These are phyloP conservation scores for Chitala chitala DNA, from an alignment of 2,113 vertebrate genomes.

Conservation along the genomic window DNA sequence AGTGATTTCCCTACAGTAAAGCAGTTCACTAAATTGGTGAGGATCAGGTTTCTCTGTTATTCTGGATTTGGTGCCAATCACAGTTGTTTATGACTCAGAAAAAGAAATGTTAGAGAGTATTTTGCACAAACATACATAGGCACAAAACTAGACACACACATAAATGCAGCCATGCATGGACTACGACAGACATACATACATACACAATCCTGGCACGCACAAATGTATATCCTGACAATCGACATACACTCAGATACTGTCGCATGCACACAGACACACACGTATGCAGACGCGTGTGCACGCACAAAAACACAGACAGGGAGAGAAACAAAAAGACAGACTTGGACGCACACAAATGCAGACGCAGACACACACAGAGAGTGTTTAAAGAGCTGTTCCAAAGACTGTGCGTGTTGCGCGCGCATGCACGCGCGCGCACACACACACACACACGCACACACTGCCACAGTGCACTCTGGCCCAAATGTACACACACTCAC, in stretches of 20 bases:
- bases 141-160: constrained; percentile 12
- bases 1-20: constrained; percentile 49
- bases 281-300: neutral
- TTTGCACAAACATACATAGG: neutral
- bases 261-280: constrained; percentile 6
- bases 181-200: too few relatives aligned
- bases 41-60: constrained; percentile 44
- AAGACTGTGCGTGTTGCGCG: too few relatives aligned
- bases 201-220: too few relatives aligned
- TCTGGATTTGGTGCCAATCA: constrained; percentile 43
- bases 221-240: neutral
- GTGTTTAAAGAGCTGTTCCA: too few relatives aligned
- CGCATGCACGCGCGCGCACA: too few relatives aligned
- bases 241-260: neutral
- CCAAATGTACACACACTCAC: too few relatives aligned
- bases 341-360: too few relatives aligned
- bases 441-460: too few relatives aligned
- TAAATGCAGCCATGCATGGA: neutral
- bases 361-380: too few relatives aligned
- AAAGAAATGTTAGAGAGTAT: constrained; percentile 24
- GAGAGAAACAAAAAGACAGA: too few relatives aligned
- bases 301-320: neutral
- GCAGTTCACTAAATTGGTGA: constrained; percentile 36
- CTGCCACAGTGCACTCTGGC: too few relatives aligned
- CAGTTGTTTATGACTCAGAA: constrained; percentile 41